phyloP scores from a whole-genome alignment of 2,113 vertebrate genomes.

The Platichthys flesus region DNA sequence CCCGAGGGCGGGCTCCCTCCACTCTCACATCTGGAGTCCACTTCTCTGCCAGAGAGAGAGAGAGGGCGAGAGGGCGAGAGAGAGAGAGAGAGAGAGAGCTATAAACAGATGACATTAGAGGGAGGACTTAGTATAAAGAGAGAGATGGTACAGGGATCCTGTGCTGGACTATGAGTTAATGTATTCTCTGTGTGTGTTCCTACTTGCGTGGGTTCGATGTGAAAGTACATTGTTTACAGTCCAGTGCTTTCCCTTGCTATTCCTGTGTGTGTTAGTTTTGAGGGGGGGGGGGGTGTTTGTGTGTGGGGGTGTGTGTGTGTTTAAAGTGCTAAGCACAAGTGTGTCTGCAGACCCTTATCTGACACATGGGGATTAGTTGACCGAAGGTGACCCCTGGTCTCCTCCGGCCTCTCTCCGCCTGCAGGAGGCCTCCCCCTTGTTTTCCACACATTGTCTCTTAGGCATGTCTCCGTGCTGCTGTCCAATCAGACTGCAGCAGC shows the following conservation, averaged over 20 bases:
- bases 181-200: slow-evolving; percentile 15
- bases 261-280: not conserved
- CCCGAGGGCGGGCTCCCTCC: not conserved
- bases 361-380: slow-evolving; percentile 38
- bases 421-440: not conserved
- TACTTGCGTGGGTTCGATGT: slow-evolving; percentile 11
- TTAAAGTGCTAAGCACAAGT: slow-evolving; percentile 1
- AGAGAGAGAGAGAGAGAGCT: not conserved
- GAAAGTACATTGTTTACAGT: slow-evolving; percentile 37
- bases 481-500: not conserved
- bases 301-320: slow-evolving; percentile 8
- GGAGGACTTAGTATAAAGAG: not conserved
- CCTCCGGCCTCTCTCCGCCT: slow-evolving; percentile 16
- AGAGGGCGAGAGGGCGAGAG: not conserved
- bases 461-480: not conserved
- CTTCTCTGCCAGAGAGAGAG: slow-evolving; percentile 26
- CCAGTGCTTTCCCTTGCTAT: slow-evolving; percentile 9
- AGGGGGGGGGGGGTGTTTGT: slow-evolving; percentile 11
- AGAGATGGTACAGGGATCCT: not conserved
- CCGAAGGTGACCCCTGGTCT: slow-evolving; percentile 30
- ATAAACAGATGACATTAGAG: slow-evolving; percentile 9
- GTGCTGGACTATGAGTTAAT: slow-evolving; percentile 16
- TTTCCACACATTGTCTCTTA: slow-evolving; percentile 9
- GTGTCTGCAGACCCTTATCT: slow-evolving; percentile 44
- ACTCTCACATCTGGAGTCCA: slow-evolving; percentile 63